A percentile compares a stretch with the other conserved stretches of the same genome.
These are phyloP conservation scores for Ochlodes sylvanus DNA, from an alignment of 2,888 invertebrate genomes.

Conservation along the genomic window DNA sequence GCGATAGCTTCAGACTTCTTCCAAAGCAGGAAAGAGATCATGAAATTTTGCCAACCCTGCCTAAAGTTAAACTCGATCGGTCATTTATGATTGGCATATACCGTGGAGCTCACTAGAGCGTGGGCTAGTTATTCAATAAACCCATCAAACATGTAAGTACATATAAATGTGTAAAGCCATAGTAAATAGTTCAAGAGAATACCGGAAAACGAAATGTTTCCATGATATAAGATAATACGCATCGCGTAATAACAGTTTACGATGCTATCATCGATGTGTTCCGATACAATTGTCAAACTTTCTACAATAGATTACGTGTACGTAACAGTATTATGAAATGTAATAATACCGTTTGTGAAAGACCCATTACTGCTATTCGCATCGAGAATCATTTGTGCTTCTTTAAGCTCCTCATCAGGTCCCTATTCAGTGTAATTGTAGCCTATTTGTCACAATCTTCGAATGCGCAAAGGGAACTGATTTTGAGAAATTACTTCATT, in stretches of 20 bases:
- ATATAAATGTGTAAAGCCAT: too few species aligned
- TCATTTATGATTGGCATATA: background rate
- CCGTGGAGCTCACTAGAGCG: too few species aligned
- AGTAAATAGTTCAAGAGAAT: background rate
- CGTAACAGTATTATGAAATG: conserved; percentile 66
- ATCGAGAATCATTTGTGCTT: conserved; percentile 52
- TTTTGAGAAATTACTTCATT: conserved; percentile 37
- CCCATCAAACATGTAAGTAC: too few species aligned
- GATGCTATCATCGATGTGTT: conserved; percentile 33
- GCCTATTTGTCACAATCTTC: conserved; percentile 50
- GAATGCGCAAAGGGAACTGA: conserved; percentile 32
- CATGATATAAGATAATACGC: conserved; percentile 34
- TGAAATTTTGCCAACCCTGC: too few species aligned
- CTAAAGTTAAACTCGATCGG: too few species aligned
- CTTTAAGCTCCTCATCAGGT: conserved; percentile 54
- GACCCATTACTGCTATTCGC: conserved; percentile 53
- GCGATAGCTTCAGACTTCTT: too few species aligned
- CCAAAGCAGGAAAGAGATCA: too few species aligned
- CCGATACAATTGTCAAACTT: conserved; percentile 66
- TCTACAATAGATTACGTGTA: conserved; percentile 65
- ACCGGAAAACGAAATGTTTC: conserved; percentile 10
- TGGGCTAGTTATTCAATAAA: too few species aligned
- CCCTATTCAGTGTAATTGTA: conserved; percentile 53
- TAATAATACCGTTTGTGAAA: conserved; percentile 68
- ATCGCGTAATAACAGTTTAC: conserved; percentile 20